Evolutionary conservation across 2,888 invertebrate species (phyloP).

Genomic region (Drymonia ruficornis): DNA sequence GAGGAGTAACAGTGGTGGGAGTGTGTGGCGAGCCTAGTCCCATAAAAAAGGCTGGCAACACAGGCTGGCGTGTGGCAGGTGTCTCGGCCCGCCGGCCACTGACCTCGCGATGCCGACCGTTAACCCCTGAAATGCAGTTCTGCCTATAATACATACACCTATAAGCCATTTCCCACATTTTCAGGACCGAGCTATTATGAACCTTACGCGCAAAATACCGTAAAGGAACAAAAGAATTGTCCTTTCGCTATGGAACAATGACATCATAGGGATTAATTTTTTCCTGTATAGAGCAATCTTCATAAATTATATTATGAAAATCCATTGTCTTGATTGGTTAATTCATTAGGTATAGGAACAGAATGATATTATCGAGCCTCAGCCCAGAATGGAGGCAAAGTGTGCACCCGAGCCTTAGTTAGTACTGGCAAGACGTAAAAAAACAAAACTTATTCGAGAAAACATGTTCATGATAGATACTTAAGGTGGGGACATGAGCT

Average conservation of each 20-base stretch:
- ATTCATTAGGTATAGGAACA: background rate
- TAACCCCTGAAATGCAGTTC: conserved; percentile 33
- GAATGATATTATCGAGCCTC: too few relatives aligned
- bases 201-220: conserved; percentile 9
- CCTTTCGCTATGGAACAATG: background rate
- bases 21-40: too few relatives aligned
- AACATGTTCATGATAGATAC: too few relatives aligned
- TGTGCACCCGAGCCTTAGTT: too few relatives aligned
- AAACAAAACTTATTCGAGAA: too few relatives aligned
- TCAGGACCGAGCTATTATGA: conserved; percentile 19
- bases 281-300: background rate
- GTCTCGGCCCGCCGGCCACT: conserved; percentile 20
- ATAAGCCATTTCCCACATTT: conserved; percentile 19
- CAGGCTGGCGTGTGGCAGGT: conserved; percentile 12
- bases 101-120: conserved; percentile 23
- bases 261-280: background rate
- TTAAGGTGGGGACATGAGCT: too few relatives aligned
- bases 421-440: too few relatives aligned
- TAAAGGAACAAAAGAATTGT: conserved; percentile 1
- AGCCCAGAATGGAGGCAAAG: too few relatives aligned
- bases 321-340: background rate
- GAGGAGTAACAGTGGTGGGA: too few relatives aligned
- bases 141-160: conserved; percentile 30
- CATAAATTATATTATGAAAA: background rate
- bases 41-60: conserved; percentile 11